Evolutionary conservation across 1,140 invertebrate species (phyloP), one percentile per base, ranked within the genome.

Genomic region (Apis laboriosa): DNA sequence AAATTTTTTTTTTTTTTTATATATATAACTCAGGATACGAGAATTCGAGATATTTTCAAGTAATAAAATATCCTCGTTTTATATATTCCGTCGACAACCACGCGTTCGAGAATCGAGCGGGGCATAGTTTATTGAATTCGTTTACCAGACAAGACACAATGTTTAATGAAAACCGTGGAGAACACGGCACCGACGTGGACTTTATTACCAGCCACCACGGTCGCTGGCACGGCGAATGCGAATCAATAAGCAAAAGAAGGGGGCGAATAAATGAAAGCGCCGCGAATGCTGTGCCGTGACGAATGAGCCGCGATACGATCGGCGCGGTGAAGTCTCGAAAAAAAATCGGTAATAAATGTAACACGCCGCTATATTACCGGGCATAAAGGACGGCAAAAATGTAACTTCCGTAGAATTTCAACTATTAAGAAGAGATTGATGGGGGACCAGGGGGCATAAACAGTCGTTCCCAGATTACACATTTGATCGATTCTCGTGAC

Each of bases 231-330:
- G 34, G 34, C 58, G 43, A 75, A 49, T 61, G 43, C 43, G 12
- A 61, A 75, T 75, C 72, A 24, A 75, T 75, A 63, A 60, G 72
- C 58, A 24, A 49, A 61, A 75, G 71, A 73, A 73, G 1, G 34
- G 43, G 56, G 72, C 21, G 34, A 74, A 60, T 49, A 74, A 74
- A 61, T 19, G 72, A 60, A 74, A 55, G 21, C 58, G 21, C 34
- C 55, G 21, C 56, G 28, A 73, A 43, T 58, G 12, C 11, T 15
- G 58, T 17, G 28, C 21, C 34, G 21, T 74, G 72, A 74, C 58
- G 56, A 61, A 74, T 61, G 72, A 24, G 19, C 34, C 43, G 72
- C 43, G 34, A 74, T 74, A 49, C 34, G 60, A 74, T 24, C 21
- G 34, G 24, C 55, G 72, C 3, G 61, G 21, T 19, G 13, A n/a